Evolutionary conservation across 1,140 invertebrate species (phyloP).

Genomic region (Microplitis demolitor): DNA sequence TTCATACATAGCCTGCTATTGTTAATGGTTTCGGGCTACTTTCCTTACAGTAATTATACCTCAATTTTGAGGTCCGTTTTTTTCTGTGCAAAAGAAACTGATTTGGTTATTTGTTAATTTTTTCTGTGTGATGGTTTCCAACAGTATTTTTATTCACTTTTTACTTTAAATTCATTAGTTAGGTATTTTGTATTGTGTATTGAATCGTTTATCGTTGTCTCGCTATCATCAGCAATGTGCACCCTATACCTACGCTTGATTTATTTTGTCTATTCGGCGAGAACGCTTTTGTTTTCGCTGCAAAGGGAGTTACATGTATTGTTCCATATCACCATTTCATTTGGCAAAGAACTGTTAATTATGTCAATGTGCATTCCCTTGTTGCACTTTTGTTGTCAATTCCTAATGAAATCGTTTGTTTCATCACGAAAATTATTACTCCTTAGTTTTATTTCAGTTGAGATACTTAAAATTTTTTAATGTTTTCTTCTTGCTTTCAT

Average conservation of each 20-base stretch:
- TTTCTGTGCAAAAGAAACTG: neutral
- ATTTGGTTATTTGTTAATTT: no score
- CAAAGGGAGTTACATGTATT: slow-evolving; percentile 15
- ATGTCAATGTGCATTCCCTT: neutral
- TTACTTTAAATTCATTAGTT: neutral
- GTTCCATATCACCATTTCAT: neutral
- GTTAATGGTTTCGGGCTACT: no score
- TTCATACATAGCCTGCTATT: no score
- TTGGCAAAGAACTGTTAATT: slow-evolving; percentile 16
- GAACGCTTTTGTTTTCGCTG: slow-evolving; percentile 45
- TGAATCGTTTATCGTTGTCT: neutral
- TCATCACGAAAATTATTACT: neutral
- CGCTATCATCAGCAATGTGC: slow-evolving; percentile 8
- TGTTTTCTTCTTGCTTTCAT: neutral
- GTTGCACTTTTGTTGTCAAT: neutral
- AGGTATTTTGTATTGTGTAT: neutral
- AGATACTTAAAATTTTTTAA: neutral
- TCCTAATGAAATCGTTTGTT: neutral
- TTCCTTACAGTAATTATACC: no score
- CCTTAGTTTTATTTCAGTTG: neutral
- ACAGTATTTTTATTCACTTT: neutral
- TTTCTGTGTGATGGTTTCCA: no score
- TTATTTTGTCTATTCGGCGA: slow-evolving; percentile 47
- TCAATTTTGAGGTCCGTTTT: no score
- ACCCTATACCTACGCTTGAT: slow-evolving; percentile 29